Percentiles rank a stretch among this genome's conserved stretches.
Conservation (phyloP, 2,113 vertebrate genomes). For the Shinisaurus crocodilurus region DNA sequence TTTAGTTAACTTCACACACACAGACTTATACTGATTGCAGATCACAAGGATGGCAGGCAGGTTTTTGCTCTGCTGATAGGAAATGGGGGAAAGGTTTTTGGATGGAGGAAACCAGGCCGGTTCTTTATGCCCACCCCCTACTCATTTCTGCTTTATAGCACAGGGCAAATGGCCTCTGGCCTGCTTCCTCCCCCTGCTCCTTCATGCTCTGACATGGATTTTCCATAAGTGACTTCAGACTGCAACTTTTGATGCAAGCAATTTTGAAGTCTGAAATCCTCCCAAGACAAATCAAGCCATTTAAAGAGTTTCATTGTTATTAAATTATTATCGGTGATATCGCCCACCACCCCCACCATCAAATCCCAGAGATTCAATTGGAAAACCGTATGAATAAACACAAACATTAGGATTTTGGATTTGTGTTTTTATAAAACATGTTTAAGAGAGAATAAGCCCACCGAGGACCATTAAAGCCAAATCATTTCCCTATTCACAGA, state of each 20-base stretch:
- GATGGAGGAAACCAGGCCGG: not conserved
- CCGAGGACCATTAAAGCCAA: not conserved
- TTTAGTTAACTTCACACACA: conserved; percentile 13
- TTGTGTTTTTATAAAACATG: not conserved
- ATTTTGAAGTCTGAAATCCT: not conserved
- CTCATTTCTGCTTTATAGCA: not conserved
- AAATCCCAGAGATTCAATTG: not conserved
- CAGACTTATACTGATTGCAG: not conserved
- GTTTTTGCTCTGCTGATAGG: not conserved
- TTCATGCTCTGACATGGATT: not conserved
- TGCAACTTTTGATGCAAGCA: not conserved
- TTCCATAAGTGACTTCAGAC: not conserved
- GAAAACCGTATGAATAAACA: not conserved
- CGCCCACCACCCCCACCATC: not conserved
- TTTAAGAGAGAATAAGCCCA: not conserved
- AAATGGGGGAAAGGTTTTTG: not conserved
- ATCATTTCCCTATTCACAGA: not conserved
- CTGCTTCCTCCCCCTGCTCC: not conserved
- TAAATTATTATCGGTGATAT: not conserved
- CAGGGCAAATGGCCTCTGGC: not conserved
- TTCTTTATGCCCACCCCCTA: too few relatives aligned
- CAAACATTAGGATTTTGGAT: not conserved
- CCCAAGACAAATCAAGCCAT: conserved; percentile 1
- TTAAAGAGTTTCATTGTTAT: not conserved
- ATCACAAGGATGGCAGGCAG: not conserved